Conservation (phyloP, 2,113 vertebrate genomes). For the Zootoca vivipara region DNA sequence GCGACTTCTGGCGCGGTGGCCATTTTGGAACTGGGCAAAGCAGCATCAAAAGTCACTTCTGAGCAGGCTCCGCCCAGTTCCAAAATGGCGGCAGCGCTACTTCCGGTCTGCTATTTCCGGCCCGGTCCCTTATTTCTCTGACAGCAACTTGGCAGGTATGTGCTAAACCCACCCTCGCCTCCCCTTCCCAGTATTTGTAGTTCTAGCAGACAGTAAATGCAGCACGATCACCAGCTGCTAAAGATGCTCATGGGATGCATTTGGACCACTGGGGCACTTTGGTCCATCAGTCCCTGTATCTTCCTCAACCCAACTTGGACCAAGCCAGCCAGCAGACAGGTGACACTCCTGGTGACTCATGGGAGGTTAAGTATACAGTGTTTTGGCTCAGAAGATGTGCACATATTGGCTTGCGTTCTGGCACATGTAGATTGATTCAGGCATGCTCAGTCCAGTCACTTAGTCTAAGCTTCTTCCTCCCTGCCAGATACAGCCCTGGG, state of each 20-base stretch:
- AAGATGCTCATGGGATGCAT: background rate
- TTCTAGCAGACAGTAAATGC: background rate
- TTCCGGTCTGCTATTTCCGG: no score
- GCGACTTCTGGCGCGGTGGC: no score
- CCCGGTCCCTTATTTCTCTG: no score
- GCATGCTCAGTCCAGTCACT: background rate
- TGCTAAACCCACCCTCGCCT: background rate
- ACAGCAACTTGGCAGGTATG: no score
- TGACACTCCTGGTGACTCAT: constrained; percentile 1
- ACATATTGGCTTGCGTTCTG: constrained; percentile 23
- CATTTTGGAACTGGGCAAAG: no score
- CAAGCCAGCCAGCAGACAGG: constrained; percentile 23
- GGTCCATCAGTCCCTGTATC: background rate
- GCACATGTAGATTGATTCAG: background rate
- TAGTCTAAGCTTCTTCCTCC: background rate
- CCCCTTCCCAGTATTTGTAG: background rate
- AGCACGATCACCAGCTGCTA: background rate
- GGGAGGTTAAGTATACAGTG: constrained; percentile 7
- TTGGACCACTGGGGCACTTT: background rate
- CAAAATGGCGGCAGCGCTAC: no score
- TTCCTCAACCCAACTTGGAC: background rate
- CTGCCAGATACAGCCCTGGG: constrained; percentile 6
- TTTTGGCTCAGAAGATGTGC: constrained; percentile 20
- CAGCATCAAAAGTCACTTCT: no score
- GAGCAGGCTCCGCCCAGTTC: no score